Percentiles rank a stretch among this genome's conserved stretches.
Evolutionary conservation across 2,113 vertebrate species (phyloP).

Genomic region (Hippoglossus stenolepis): DNA sequence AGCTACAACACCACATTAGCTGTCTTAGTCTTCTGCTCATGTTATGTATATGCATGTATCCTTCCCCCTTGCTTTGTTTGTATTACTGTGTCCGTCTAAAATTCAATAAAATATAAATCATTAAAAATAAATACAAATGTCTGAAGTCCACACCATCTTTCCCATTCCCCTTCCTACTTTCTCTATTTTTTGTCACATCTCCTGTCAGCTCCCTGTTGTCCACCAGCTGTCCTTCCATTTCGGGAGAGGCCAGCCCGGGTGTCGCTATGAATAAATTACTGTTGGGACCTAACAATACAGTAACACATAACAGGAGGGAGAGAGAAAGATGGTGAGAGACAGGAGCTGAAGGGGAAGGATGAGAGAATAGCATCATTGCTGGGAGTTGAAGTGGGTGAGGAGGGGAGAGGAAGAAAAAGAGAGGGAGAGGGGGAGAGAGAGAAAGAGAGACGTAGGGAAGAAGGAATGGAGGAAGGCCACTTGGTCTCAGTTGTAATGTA

Average conservation of each 20-base stretch:
- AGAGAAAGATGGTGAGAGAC: constrained; percentile 22
- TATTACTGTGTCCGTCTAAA: too few relatives aligned
- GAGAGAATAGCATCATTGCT: constrained; percentile 11
- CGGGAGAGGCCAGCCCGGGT: constrained; percentile 30
- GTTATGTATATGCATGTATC: too few relatives aligned
- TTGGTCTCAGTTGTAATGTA: constrained; percentile 75
- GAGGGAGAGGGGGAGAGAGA: background rate
- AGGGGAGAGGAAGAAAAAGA: constrained; percentile 1
- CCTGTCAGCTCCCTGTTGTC: constrained; percentile 23
- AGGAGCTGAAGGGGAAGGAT: background rate
- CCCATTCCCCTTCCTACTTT: background rate
- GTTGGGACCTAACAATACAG: constrained; percentile 26
- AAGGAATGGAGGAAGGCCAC: constrained; percentile 36
- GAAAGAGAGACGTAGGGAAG: background rate
- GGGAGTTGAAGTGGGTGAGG: constrained; percentile 25
- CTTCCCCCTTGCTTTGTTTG: too few relatives aligned
- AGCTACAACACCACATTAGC: too few relatives aligned
- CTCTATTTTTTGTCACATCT: constrained; percentile 12
- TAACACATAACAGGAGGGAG: constrained; percentile 15
- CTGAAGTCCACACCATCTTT: background rate
- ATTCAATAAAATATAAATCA: background rate
- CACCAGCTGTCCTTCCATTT: constrained; percentile 39
- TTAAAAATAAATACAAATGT: background rate
- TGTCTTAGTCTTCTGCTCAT: background rate
- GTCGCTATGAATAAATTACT: constrained; percentile 59